phyloP scores from a whole-genome alignment of 2,888 invertebrate species.

The Caenorhabditis drosophilae region DNA sequence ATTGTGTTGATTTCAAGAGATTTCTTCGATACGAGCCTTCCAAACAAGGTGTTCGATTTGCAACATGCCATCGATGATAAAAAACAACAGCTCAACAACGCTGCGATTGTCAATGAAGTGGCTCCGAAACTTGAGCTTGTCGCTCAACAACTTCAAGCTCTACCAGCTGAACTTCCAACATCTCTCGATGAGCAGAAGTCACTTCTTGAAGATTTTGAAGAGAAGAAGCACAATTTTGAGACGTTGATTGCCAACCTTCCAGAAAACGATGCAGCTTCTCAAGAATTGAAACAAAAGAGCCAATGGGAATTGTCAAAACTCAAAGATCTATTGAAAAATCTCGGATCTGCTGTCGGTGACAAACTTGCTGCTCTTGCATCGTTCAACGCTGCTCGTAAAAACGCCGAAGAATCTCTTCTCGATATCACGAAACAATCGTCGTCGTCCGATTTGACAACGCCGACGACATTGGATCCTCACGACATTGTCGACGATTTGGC shows the following conservation, averaged over 20 bases:
- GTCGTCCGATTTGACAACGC: conserved; percentile 16
- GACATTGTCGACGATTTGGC: conserved; percentile 35
- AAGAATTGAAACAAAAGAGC: conserved; percentile 46
- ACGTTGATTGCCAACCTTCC: conserved; percentile 39
- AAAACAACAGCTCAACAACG: conserved; percentile 31
- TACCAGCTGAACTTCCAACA: conserved; percentile 32
- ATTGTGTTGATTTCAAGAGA: conserved; percentile 17
- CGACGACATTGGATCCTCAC: too few relatives aligned
- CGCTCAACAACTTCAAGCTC: conserved; percentile 35
- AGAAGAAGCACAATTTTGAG: conserved; percentile 40
- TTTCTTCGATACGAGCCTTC: conserved; percentile 31
- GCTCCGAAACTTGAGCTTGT: conserved; percentile 44
- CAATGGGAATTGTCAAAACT: conserved; percentile 49
- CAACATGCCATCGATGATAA: conserved; percentile 37
- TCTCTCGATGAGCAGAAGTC: conserved; percentile 43
- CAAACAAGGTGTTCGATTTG: conserved; percentile 27
- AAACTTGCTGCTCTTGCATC: conserved; percentile 52
- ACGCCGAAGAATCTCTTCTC: conserved; percentile 45
- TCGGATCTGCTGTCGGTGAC: conserved; percentile 50
- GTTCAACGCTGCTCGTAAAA: conserved; percentile 49
- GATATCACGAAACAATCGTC: conserved; percentile 23
- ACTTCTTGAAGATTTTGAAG: conserved; percentile 43
- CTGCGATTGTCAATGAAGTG: conserved; percentile 36
- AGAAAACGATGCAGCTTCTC: conserved; percentile 35
- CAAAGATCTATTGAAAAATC: conserved; percentile 44